A percentile compares a stretch with the other conserved stretches of the same genome.
phyloP scores from a whole-genome alignment of 2,113 vertebrate species.

The Scalopus aquaticus region DNA sequence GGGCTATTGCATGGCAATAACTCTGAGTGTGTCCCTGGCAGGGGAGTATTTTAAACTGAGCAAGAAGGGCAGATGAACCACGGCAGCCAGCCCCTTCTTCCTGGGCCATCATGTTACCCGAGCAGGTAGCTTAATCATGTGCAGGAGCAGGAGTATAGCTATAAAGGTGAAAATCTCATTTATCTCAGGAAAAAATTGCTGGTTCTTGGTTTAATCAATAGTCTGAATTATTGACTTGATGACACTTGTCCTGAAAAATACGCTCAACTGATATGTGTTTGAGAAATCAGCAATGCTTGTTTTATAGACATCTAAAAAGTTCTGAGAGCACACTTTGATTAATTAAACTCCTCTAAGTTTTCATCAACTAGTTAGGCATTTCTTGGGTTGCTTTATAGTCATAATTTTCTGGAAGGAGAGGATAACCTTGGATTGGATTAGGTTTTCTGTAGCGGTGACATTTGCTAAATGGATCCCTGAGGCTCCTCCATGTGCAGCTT shows the following conservation, averaged over 20 bases:
- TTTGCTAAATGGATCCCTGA: background rate
- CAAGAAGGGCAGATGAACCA: background rate
- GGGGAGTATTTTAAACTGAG: background rate
- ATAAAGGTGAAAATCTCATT: background rate
- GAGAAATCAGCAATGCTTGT: background rate
- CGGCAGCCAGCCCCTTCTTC: background rate
- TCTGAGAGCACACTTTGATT: background rate
- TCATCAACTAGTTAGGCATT: background rate
- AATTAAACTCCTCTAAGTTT: background rate
- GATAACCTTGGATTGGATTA: background rate
- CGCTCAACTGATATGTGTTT: background rate
- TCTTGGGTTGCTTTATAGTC: background rate
- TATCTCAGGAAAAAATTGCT: background rate
- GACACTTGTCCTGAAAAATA: background rate
- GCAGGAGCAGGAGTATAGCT: background rate
- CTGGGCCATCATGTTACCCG: background rate
- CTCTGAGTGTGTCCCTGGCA: background rate
- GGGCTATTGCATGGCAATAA: background rate
- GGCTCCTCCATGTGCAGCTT: background rate
- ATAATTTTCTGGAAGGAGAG: background rate
- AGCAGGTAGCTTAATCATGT: background rate
- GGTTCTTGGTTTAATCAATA: background rate
- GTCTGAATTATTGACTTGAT: background rate
- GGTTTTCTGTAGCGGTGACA: background rate
- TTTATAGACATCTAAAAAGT: background rate